phyloP scores from a whole-genome alignment of 1,140 invertebrate genomes.

The Papilio aristodemus region DNA sequence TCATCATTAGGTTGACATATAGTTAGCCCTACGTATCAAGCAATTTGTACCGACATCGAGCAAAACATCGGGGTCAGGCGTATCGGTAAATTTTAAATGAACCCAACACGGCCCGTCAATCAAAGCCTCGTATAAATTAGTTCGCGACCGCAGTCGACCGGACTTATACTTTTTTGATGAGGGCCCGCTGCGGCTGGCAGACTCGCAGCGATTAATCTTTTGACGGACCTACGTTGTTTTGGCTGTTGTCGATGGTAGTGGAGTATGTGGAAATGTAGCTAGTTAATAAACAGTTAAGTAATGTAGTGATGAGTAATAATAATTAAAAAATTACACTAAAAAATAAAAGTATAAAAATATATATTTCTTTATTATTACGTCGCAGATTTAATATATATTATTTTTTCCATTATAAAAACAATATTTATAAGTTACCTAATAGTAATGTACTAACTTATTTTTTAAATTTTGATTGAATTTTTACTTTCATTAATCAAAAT shows the following conservation, averaged over 20 bases:
- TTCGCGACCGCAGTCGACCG: slow-evolving; percentile 18
- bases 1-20: neutral
- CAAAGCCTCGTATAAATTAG: slow-evolving; percentile 27
- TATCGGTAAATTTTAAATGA: slow-evolving; percentile 26
- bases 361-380: no score
- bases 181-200: slow-evolving; percentile 18
- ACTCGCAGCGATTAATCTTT: slow-evolving; percentile 3
- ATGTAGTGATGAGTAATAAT: no score
- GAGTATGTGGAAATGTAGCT: neutral
- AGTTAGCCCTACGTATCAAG: neutral
- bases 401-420: no score
- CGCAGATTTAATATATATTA: no score
- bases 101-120: slow-evolving; percentile 2
- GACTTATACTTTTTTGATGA: slow-evolving; percentile 30
- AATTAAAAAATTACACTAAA: no score
- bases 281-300: neutral
- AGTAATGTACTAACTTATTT: no score
- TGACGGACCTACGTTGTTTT: slow-evolving; percentile 6
- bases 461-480: no score
- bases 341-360: no score
- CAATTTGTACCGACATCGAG: slow-evolving; percentile 1
- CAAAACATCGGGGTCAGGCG: slow-evolving; percentile 14
- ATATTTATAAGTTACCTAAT: no score
- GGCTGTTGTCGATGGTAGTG: neutral
- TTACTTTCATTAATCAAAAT: neutral